phyloP scores from a whole-genome alignment of 53 echinoderm and acorn worm genomes.

The Paracentrotus lividus region DNA sequence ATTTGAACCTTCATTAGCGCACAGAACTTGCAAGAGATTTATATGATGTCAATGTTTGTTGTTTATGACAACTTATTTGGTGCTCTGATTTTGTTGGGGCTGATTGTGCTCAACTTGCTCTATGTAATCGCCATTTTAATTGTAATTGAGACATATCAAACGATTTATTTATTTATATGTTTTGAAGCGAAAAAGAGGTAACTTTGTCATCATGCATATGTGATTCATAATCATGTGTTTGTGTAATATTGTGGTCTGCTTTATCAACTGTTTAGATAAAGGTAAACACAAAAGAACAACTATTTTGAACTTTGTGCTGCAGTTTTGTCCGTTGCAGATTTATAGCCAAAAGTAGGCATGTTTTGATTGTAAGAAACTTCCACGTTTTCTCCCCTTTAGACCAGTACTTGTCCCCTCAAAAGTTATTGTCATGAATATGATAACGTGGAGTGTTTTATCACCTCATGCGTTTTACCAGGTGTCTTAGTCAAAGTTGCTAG shows the following conservation, averaged over 20 bases:
- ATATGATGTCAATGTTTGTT: constrained; percentile 1
- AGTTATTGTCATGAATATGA: background rate
- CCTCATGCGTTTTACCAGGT: background rate
- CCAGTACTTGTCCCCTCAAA: constrained; percentile 68
- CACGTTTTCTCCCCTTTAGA: constrained; percentile 49
- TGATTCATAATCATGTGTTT: constrained; percentile 41
- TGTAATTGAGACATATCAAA: background rate
- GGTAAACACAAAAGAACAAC: background rate
- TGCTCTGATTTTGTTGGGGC: constrained; percentile 43
- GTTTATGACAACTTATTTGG: constrained; percentile 29
- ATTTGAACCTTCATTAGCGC: too few species aligned
- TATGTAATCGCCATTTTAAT: constrained; percentile 29
- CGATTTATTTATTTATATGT: constrained; percentile 59
- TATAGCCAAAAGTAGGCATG: background rate
- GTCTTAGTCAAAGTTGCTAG: background rate
- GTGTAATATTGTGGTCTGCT: constrained; percentile 5
- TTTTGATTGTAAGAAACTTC: constrained; percentile 38
- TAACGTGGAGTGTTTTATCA: constrained; percentile 14
- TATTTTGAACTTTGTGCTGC: constrained; percentile 46
- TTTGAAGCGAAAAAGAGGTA: constrained; percentile 26
- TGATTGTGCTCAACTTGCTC: background rate
- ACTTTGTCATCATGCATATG: background rate
- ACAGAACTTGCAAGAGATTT: background rate
- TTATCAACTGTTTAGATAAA: background rate
- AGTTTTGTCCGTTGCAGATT: background rate